Conservation (phyloP, 2,888 invertebrate genomes). For the Camponotus fellah region DNA sequence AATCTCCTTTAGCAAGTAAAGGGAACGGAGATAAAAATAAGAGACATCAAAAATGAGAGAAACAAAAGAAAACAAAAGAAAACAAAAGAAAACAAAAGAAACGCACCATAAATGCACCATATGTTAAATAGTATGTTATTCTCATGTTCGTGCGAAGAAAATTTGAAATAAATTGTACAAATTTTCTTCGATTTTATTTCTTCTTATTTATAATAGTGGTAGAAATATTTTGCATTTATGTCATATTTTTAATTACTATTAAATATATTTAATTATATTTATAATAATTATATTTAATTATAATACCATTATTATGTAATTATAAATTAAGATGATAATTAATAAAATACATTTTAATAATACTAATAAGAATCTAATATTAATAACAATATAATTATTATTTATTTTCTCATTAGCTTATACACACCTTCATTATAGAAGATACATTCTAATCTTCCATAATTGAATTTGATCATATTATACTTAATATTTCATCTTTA, state of each 20-base stretch:
- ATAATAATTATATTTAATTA: too few species aligned
- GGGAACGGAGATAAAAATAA: slow-evolving; percentile 77
- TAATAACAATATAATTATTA: neutral
- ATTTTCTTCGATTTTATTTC: neutral
- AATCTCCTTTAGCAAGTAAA: slow-evolving; percentile 79
- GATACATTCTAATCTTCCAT: neutral
- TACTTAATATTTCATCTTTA: neutral
- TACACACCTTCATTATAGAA: neutral
- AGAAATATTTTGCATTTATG: neutral
- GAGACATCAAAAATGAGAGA: slow-evolving; percentile 77
- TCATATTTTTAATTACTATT: neutral
- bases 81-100: slow-evolving; percentile 58
- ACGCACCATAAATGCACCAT: slow-evolving; percentile 17
- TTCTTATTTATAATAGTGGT: neutral
- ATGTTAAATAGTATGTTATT: neutral
- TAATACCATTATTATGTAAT: neutral
- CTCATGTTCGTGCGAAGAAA: neutral
- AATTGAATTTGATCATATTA: neutral
- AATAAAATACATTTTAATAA: neutral
- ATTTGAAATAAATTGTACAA: neutral
- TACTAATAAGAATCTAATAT: neutral
- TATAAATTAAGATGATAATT: neutral
- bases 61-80: slow-evolving; percentile 58
- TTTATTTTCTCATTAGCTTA: neutral
- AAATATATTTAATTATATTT: neutral